Evolutionary conservation across 2,797 vertebrate genomes (phyloP).

Genomic region (Odontamblyopus rebecca): DNA sequence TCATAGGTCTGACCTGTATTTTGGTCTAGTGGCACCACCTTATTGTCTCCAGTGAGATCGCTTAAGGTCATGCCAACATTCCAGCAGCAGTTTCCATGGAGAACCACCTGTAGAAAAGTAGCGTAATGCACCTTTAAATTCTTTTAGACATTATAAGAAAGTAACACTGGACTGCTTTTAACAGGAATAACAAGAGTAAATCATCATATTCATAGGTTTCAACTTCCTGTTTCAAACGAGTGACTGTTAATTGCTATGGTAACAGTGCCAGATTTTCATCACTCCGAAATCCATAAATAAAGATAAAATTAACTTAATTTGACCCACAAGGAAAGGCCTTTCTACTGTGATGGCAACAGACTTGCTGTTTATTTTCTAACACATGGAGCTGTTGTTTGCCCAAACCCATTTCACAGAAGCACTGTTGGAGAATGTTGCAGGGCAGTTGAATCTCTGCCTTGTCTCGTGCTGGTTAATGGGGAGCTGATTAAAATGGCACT

Average conservation of each 20-base stretch:
- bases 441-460: background rate
- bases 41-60: no score
- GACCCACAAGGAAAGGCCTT: background rate
- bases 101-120: no score
- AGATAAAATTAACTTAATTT: background rate
- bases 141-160: background rate
- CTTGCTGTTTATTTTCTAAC: background rate
- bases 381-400: background rate
- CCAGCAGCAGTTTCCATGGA: no score
- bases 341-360: background rate
- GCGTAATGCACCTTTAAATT: no score
- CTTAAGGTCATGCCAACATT: no score
- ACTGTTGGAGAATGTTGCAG: background rate
- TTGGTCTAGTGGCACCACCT: no score
- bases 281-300: no score
- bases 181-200: background rate
- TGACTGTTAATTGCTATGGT: no score
- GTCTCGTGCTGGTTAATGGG: conserved; percentile 5
- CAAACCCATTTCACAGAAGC: background rate
- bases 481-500: conserved; percentile 8
- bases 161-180: background rate
- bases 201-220: no score
- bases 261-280: no score
- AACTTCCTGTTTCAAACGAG: no score
- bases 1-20: no score